A percentile compares a stretch with the other conserved stretches of the same genome.
These are phyloP conservation scores for Odontamblyopus rebecca DNA, from an alignment of 2,797 vertebrate species.

Conservation along the genomic window DNA sequence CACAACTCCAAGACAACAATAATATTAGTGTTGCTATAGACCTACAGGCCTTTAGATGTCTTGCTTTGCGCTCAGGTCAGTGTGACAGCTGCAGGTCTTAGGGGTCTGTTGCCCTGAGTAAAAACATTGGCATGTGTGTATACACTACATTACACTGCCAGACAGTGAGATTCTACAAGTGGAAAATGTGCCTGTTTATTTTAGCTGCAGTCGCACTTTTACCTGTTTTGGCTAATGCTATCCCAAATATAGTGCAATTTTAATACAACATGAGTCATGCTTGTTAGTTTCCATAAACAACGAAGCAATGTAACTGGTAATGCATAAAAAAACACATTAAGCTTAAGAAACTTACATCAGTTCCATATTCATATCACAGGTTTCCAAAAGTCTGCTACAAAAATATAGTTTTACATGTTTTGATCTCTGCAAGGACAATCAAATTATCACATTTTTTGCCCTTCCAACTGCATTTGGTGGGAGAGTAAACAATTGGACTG, in stretches of 20 bases:
- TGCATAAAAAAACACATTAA: constrained; percentile 21
- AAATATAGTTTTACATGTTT: not conserved
- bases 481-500: too few species aligned
- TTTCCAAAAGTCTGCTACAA: not conserved
- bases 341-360: constrained; percentile 21
- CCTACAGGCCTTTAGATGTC: not conserved
- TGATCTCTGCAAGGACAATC: too few species aligned
- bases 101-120: constrained; percentile 25
- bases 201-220: constrained; percentile 55
- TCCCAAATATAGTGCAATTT: constrained; percentile 47
- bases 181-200: constrained; percentile 75
- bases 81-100: not conserved
- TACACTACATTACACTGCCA: constrained; percentile 47
- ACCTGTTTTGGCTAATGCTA: constrained; percentile 52
- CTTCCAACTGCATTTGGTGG: too few species aligned
- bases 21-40: not conserved
- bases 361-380: constrained; percentile 4
- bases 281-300: constrained; percentile 53
- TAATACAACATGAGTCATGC: constrained; percentile 30
- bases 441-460: too few species aligned
- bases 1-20: not conserved
- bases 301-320: constrained; percentile 18
- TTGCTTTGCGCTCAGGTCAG: not conserved
- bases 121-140: constrained; percentile 66
- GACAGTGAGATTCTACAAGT: constrained; percentile 57